Conservation (phyloP, 2,113 vertebrate species). For the Thymallus thymallus region DNA sequence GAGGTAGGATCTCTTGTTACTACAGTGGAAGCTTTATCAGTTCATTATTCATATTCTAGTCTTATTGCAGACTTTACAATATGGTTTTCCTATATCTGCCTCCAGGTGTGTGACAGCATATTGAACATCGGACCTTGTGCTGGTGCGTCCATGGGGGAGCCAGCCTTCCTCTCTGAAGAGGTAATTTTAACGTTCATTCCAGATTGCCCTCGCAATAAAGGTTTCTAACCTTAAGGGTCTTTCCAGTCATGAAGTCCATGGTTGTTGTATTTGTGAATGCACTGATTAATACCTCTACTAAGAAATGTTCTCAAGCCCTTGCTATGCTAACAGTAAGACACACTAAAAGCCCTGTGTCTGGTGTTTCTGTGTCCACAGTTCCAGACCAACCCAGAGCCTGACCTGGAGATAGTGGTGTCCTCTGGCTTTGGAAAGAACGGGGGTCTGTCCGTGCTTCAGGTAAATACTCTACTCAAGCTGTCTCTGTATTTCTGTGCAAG, state of each 20-base stretch:
- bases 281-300: neutral
- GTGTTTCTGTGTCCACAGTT: conserved; percentile 70
- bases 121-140: conserved; percentile 90
- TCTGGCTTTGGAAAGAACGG: conserved; percentile 90
- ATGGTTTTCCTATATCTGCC: neutral
- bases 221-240: neutral
- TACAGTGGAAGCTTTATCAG: neutral
- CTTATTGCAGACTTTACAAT: neutral
- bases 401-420: conserved; percentile 88
- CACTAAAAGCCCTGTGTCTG: no score
- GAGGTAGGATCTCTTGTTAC: conserved; percentile 72
- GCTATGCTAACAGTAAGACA: neutral
- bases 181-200: conserved; percentile 52
- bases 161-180: conserved; percentile 92
- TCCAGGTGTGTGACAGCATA: conserved; percentile 90
- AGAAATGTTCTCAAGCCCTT: neutral
- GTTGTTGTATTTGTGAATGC: neutral
- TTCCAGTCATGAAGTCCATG: no score
- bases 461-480: conserved; percentile 36
- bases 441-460: conserved; percentile 88
- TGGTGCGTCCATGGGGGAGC: conserved; percentile 89
- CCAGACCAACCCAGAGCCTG: conserved; percentile 86
- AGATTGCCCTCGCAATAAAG: no score
- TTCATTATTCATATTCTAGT: neutral
- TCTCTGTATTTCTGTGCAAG: neutral